Percentiles rank a stretch among this genome's conserved stretches.
phyloP scores from a whole-genome alignment of 2,113 vertebrate species.

The Misgurnus mizolepis region DNA sequence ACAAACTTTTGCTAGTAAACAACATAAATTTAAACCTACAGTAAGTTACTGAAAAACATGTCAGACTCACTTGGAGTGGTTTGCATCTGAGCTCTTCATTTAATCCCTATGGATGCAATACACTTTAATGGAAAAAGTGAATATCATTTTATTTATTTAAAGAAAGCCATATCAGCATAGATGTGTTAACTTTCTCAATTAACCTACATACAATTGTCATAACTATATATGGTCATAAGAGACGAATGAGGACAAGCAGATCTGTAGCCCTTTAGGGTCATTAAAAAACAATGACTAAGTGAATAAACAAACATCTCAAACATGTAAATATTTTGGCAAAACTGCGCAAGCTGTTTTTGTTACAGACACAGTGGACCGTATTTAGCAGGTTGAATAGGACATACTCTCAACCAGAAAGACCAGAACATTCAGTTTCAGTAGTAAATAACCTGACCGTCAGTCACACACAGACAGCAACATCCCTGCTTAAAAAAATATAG shows the following conservation, averaged over 20 bases:
- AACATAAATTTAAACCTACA: too few species aligned
- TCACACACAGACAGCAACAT: not conserved
- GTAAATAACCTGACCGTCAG: too few species aligned
- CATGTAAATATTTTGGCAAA: not conserved
- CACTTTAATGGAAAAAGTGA: too few species aligned
- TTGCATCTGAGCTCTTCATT: too few species aligned
- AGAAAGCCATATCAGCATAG: too few species aligned
- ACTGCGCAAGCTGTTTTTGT: not conserved
- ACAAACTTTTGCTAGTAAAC: too few species aligned
- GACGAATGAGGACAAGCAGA: not conserved
- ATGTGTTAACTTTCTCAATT: too few species aligned
- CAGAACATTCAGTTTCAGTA: not conserved
- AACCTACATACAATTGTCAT: not conserved
- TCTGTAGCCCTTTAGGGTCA: not conserved
- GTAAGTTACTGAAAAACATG: too few species aligned
- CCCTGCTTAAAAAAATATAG: not conserved
- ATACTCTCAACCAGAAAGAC: not conserved
- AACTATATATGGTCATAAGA: constrained; percentile 11
- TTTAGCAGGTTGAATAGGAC: not conserved
- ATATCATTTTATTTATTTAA: too few species aligned
- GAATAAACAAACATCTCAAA: not conserved
- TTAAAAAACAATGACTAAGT: not conserved
- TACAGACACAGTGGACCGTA: not conserved
- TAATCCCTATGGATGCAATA: too few species aligned
- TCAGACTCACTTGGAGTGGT: too few species aligned